Percentiles rank a stretch among this genome's conserved stretches.
These are phyloP conservation scores for Lypha dubia DNA, from an alignment of 2,888 invertebrate genomes.

Conservation along the genomic window DNA sequence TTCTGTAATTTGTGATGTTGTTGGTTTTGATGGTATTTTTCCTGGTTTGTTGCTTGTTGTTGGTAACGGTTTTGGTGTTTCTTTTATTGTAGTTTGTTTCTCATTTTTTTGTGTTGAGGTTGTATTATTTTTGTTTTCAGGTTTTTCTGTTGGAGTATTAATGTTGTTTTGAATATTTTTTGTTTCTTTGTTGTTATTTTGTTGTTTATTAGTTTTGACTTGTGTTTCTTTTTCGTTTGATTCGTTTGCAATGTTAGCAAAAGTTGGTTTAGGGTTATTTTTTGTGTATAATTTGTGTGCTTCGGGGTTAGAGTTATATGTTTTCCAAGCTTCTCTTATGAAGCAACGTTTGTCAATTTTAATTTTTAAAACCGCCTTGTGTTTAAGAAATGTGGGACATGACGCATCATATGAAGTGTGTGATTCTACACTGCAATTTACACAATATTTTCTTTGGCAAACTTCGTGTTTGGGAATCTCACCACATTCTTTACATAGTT, in stretches of 20 bases:
- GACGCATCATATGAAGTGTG: conserved; percentile 16
- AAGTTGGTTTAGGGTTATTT: conserved; percentile 8
- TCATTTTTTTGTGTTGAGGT: not conserved
- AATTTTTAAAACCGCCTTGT: conserved; percentile 30
- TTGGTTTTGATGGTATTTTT: too few species aligned
- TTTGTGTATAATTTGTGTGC: not conserved
- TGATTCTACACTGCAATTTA: conserved; percentile 25
- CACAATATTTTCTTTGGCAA: conserved; percentile 33
- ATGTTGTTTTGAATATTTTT: too few species aligned
- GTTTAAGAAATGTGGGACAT: conserved; percentile 31
- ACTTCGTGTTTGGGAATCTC: conserved; percentile 15
- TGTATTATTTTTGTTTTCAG: not conserved
- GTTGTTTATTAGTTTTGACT: too few species aligned
- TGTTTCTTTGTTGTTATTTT: too few species aligned
- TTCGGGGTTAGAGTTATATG: conserved; percentile 19
- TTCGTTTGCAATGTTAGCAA: conserved; percentile 4
- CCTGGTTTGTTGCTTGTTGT: too few species aligned
- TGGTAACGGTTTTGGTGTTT: too few species aligned
- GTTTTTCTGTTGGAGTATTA: too few species aligned
- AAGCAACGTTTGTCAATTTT: conserved; percentile 8
- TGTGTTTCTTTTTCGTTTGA: too few species aligned
- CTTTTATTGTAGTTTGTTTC: conserved; percentile 17
- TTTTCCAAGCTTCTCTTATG: conserved; percentile 30
- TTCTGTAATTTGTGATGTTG: too few species aligned
- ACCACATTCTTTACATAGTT: conserved; percentile 28